phyloP scores from a whole-genome alignment of 2,113 vertebrate species.

The Deroptyus accipitrinus region DNA sequence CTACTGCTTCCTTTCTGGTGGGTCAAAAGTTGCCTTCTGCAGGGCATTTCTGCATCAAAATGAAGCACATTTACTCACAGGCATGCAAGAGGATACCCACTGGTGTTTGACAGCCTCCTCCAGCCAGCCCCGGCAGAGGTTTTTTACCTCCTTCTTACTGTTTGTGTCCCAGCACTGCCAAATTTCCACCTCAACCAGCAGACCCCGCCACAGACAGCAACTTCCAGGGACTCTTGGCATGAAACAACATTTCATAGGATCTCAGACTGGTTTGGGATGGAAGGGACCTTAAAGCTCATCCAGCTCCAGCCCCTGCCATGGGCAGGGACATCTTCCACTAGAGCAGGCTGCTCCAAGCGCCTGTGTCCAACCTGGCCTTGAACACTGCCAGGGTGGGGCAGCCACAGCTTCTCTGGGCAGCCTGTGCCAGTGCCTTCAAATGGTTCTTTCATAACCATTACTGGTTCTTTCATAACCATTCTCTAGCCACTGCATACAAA shows the following conservation, averaged over 20 bases:
- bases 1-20: background rate
- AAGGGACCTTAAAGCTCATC: background rate
- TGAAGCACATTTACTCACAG: background rate
- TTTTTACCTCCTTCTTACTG: background rate
- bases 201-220: background rate
- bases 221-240: background rate
- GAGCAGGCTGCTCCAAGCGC: background rate
- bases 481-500: background rate
- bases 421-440: background rate
- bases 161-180: background rate
- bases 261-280: background rate
- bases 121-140: background rate
- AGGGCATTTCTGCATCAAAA: background rate
- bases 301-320: background rate
- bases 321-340: background rate
- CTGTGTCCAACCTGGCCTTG: background rate
- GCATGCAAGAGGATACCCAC: background rate
- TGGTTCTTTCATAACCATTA: too few species aligned
- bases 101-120: background rate
- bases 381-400: background rate
- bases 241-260: background rate
- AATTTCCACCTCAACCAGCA: background rate
- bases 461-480: background rate
- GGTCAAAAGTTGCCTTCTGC: background rate
- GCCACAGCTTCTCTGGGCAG: background rate